Conservation (phyloP, 2,888 invertebrate genomes). For the Troides oblongomaculatus region DNA sequence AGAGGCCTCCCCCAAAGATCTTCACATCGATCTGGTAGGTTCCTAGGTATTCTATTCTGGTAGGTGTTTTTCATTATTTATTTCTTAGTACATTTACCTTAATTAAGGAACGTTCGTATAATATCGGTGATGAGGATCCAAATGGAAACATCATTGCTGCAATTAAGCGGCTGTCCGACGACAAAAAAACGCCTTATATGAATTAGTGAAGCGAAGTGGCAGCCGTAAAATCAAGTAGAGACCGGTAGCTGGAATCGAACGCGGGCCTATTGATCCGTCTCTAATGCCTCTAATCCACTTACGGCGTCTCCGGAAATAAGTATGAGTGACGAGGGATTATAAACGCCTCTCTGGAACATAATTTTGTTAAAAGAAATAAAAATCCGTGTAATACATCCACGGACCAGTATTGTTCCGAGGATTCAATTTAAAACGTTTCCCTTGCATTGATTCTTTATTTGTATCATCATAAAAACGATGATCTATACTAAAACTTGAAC, state of each 20-base stretch:
- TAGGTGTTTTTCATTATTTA: too few species aligned
- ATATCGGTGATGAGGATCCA: background rate
- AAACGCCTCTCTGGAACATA: constrained; percentile 36
- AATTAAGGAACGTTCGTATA: too few species aligned
- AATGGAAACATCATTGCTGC: constrained; percentile 8
- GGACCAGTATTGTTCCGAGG: too few species aligned
- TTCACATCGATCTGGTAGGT: too few species aligned
- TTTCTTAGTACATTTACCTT: too few species aligned
- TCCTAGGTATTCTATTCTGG: too few species aligned
- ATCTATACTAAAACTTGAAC: too few species aligned
- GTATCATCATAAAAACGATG: too few species aligned
- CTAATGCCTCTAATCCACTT: constrained; percentile 71
- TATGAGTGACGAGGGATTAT: constrained; percentile 70
- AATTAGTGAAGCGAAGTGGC: constrained; percentile 22
- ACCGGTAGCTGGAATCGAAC: constrained; percentile 43
- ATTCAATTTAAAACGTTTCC: too few species aligned
- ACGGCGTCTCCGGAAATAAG: constrained; percentile 61
- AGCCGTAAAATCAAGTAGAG: constrained; percentile 34
- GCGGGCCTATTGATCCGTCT: constrained; percentile 61
- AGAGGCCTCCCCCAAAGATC: too few species aligned
- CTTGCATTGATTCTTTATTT: too few species aligned
- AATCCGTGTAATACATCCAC: constrained; percentile 6
- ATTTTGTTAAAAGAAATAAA: constrained; percentile 32
- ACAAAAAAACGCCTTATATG: constrained; percentile 9
- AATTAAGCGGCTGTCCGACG: constrained; percentile 20